Base-by-base conservation (phyloP, 1,140 invertebrate species). In the Sitodiplosis mosellana region DNA sequence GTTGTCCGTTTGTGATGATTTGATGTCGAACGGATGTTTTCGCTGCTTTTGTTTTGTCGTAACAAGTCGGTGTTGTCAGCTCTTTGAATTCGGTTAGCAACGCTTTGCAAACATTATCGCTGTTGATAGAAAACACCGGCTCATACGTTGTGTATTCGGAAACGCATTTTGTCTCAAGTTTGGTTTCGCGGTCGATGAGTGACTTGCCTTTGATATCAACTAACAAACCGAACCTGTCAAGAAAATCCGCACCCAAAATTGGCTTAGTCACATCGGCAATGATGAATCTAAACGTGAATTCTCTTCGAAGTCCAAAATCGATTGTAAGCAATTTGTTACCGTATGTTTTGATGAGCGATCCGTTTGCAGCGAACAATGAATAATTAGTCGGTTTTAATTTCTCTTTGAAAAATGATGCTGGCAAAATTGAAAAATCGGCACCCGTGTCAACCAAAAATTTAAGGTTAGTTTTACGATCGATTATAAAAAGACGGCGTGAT, bases 171-270 rank as follows among this genome's bases (percentile, higher is more conserved):
- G 48, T 21, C 7, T 19, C 3, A 14, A 46, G 12, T n/a, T 18
- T 20, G 1, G 56, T 61, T 46, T 38, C 40, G 40, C 20, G 17
- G 48, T 67, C 62, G 14, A 63, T 46, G 8, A 66, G 47, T 8
- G 53, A 51, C 7, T 51, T 36, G n/a, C 53, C 47, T 18, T 50
- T 42, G 10, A 64, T 33, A 49, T 67, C 60, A 0, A 65, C 56
- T 1, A 65, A 44, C 12, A 68, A 45, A 1, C 54, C 50, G 49
- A 55, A 60, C 47, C 61, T 42, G 0, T 33, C 18, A 8, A 70
- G 48, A 42, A 67, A 64, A 47, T 67, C 64, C 3, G 63, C 61
- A 27, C 63, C 63, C 0, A 67, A 54, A 2, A 67, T 65, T 1
- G 66, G 54, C 33, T 57, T 56, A 0, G 45, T 41, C 0, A 65